Evolutionary conservation across 2,113 vertebrate species (phyloP), one percentile per base, ranked within the genome.

Genomic region (Clinocottus analis): DNA sequence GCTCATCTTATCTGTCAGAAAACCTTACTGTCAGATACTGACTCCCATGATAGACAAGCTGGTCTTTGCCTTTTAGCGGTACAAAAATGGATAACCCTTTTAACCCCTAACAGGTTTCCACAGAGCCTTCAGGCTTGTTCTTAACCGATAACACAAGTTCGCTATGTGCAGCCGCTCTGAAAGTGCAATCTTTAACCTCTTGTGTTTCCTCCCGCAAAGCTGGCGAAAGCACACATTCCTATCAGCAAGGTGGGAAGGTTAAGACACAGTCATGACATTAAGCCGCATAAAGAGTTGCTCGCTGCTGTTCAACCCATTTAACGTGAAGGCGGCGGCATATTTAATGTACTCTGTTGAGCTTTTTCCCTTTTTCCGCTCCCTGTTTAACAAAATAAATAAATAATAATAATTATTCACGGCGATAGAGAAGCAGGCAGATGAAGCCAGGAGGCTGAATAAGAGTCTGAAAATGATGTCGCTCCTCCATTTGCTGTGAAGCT

Each of bases 271-370:
- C 63, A 66, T 82, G 79, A 87, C 75, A 76, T 77, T 64, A 80
- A 82, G 70, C 69, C 41, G 45, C 56, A 68, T 59, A 23, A 78
- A 86, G 43, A 72, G 55, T 60, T 7, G 3, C 27, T 56, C 49
- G 39, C 68, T 84, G 39, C 31, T 71, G 73, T 84, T 82, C 23
- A 63, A 63, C 37, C 56, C 63, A 65, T 90, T 88, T 89, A 60
- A 79, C 51, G 80, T 79, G 87, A 85, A 87, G 91, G 83, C 23
- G 91, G 83, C 23, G 55, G 81, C 71, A 78, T 88, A 71, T 80
- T 77, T 83, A 77, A 85, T 75, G 68, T 89, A 74, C 86, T 89
- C 70, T 17, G 65, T 39, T 23, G 59, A 75, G 82, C 68, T 62
- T 72, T 86, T 81, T 23, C 67, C 47, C 25, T 65, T n/a, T n/a